Base-by-base conservation (phyloP, 2,888 invertebrate species). In the Carterocephalus palaemon region DNA sequence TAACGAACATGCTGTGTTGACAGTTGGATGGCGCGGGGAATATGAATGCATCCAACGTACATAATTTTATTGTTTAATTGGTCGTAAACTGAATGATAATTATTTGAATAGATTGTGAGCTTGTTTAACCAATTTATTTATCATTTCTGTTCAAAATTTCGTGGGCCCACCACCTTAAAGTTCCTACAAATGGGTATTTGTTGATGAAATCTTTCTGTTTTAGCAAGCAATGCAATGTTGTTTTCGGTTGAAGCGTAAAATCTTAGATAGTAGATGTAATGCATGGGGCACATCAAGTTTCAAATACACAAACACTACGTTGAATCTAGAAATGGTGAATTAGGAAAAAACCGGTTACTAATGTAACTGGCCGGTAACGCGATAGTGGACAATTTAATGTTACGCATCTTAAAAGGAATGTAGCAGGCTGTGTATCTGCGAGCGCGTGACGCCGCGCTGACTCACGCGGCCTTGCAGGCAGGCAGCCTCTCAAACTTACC, bases 391-490 rank as follows among this genome's bases (percentile, higher is more conserved):
- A 45, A 47, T 50, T 41, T 42, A 22, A 36, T 38, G 54, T 56
- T 57, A 55, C 59, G 59, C 59, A 56, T 59, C 61, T 28, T 62
- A 59, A 62, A 64, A 48, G 70, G 70, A 69, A 68, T 70, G 65
- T 59, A 51, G 56, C 46, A 51, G 51, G 52, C 15, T 33, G 20
- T 5, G 34, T 42, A 34, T 42, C 24, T 19, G 51, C 49, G 52
- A 49, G 51, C 51, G 49, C 43, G 48, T 62, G 74, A 72, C 73
- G 75, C 55, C 67, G 67, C 64, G 53, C 61, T 67, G 70, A 69
- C 56, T 73, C 71, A 67, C 57, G 37, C 62, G 78, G 60, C 78
- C 80, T 79, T 67, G 78, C 54, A 52, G 37, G 37, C 24, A 46
- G 57, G 58, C 56, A 56, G 57, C 57, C 40, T 47, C 41, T 51